These are phyloP conservation scores for Psittacula derbiana DNA, from an alignment of 2,797 vertebrate species.

Conservation along the genomic window DNA sequence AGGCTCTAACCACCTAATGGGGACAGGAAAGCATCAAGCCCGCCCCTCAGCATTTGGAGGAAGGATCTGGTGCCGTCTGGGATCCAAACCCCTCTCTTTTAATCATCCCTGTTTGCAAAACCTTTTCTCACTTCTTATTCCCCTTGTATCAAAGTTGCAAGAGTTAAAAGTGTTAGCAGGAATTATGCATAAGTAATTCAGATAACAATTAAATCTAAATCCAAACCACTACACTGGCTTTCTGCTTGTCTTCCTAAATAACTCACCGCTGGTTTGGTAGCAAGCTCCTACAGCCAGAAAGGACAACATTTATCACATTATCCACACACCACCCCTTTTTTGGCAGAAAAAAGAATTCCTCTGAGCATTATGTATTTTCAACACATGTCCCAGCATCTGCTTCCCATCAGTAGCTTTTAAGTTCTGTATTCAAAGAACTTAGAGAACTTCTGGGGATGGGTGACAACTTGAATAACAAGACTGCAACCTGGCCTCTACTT, in stretches of 20 bases:
- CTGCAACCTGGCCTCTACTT: constrained; percentile 10
- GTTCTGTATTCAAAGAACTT: background rate
- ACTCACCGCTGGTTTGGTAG: background rate
- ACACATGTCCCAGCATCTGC: constrained; percentile 26
- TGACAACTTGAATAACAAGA: constrained; percentile 4
- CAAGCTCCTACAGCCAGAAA: background rate
- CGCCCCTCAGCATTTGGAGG: background rate
- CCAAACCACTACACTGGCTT: background rate
- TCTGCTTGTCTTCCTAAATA: background rate
- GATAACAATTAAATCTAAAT: background rate
- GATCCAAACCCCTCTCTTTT: background rate
- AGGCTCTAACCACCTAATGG: background rate
- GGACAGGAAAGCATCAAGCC: background rate
- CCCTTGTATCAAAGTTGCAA: background rate
- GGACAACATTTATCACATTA: background rate
- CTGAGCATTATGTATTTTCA: background rate
- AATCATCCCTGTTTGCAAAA: background rate
- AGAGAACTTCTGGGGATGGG: constrained; percentile 33
- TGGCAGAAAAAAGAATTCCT: background rate
- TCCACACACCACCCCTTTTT: fast-evolving
- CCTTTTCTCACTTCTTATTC: background rate
- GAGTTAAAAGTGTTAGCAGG: background rate
- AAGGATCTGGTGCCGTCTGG: background rate
- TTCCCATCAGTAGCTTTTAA: constrained; percentile 31
- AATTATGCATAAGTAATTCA: background rate